Base-by-base conservation (phyloP, 1,140 invertebrate species). In the Anoplophora glabripennis region DNA sequence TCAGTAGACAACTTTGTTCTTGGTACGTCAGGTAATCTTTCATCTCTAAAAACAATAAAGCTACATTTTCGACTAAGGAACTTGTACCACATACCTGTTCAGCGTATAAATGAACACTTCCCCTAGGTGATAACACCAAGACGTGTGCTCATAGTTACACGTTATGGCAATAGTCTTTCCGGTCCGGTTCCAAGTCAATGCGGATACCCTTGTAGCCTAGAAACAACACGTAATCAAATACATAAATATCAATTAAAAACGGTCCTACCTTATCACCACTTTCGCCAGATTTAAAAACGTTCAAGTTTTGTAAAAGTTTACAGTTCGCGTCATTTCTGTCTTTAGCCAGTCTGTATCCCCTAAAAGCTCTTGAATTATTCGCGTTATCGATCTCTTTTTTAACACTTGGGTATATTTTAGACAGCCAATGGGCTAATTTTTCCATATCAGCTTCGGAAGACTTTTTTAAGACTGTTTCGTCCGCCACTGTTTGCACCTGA, bases 51-150 rank as follows among this genome's bases (percentile, higher is more conserved):
- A 66, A 47, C 17, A 33, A 41, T n/a, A 12, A 58, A 28, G 36
- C 40, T 53, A 15, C 15, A n/a, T 10, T 18, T 52, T 10, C 15
- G 36, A 45, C 45, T 53, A 40, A n/a, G 17, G 33, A 12, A 38
- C 21, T n/a, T n/a, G 9, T 12, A 21, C 10, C 17, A 21, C 37
- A 17, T 48, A 59, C 64, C 59, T 66, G n/a, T 11, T 44, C 12
- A 65, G 33, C 7, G 49, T 12, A 53, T 65, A 69, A 15, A 69
- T 42, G 8, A 45, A 56, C 7, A 72, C 59, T 28, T 53, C 15
- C n/a, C 72, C 71, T 11, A 53, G 21, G 55, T 75, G 72, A 52
- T 72, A 56, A 57, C 73, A 75, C 73, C 73, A 75, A 8, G 65
- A 59, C 47, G 65, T 66, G 49, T 75, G 73, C 21, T 65, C 58